Conservation (phyloP, 2,888 invertebrate genomes). For the Schizotus pectinicornis region DNA sequence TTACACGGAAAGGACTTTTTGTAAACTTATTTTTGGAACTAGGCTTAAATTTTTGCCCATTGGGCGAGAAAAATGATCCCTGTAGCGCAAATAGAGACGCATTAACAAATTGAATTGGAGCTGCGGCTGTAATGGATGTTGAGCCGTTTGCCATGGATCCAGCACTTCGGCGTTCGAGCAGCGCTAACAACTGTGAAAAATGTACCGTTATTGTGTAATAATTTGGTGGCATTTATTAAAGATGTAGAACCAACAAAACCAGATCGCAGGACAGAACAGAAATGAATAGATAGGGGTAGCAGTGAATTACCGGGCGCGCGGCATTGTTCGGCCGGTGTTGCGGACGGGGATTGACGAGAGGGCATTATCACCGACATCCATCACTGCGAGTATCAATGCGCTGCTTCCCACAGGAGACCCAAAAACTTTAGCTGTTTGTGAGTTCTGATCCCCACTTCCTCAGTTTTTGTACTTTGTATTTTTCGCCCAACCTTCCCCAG, state of each 20-base stretch:
- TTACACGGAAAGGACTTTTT: too few species aligned
- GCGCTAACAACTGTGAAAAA: conserved; percentile 41
- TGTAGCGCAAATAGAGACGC: too few species aligned
- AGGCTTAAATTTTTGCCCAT: too few species aligned
- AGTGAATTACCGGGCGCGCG: conserved; percentile 57
- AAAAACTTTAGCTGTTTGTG: conserved; percentile 56
- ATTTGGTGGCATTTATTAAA: conserved; percentile 54
- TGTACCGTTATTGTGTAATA: conserved; percentile 52
- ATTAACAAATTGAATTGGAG: too few species aligned
- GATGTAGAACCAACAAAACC: conserved; percentile 47
- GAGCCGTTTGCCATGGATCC: too few species aligned
- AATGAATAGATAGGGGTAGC: conserved; percentile 58
- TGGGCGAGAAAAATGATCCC: too few species aligned
- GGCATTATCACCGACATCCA: conserved; percentile 63
- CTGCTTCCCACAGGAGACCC: conserved; percentile 59
- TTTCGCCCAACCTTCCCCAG: conserved; percentile 47
- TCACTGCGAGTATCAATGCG: conserved; percentile 61
- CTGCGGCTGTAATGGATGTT: too few species aligned
- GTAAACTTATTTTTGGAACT: too few species aligned
- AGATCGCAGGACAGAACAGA: conserved; percentile 35
- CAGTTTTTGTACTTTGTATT: conserved; percentile 54
- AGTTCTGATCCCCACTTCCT: conserved; percentile 50
- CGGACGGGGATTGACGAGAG: conserved; percentile 63
- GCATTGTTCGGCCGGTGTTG: conserved; percentile 64
- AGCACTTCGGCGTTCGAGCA: too few species aligned